Evolutionary conservation across 1,140 invertebrate genomes (phyloP).

Genomic region (Drosophila sproati): DNA sequence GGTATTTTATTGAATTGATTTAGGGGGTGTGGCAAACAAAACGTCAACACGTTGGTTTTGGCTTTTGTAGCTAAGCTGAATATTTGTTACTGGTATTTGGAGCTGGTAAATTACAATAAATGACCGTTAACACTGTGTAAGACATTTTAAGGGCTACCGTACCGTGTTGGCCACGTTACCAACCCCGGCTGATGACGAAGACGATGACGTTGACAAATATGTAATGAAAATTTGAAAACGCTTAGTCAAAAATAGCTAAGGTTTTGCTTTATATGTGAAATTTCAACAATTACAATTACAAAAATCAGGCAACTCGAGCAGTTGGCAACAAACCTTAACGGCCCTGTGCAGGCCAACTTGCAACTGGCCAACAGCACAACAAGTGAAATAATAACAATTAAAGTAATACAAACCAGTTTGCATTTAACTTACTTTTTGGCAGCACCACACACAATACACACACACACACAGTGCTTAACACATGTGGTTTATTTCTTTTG

Average conservation of each 20-base stretch:
- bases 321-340: conserved; percentile 20
- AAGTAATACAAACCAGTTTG: conserved; percentile 77
- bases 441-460: conserved; percentile 27
- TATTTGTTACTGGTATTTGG: conserved; percentile 28
- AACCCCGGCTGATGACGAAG: conserved; percentile 7
- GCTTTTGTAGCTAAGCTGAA: conserved; percentile 20
- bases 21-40: conserved; percentile 11
- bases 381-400: conserved; percentile 78
- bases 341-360: conserved; percentile 22
- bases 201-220: conserved; percentile 33
- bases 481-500: conserved; percentile 52
- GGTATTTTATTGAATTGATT: conserved; percentile 51
- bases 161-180: conserved; percentile 9
- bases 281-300: conserved; percentile 45
- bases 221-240: conserved; percentile 30
- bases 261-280: conserved; percentile 42
- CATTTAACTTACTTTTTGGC: conserved; percentile 62
- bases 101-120: conserved; percentile 44
- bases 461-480: neutral
- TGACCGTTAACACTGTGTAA: conserved; percentile 30
- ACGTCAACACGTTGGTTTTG: conserved; percentile 28
- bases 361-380: conserved; percentile 39
- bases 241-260: conserved; percentile 20
- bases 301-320: neutral
- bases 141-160: conserved; percentile 9